Evolutionary conservation across 2,888 invertebrate genomes (phyloP), one percentile per base, ranked within the genome.

Genomic region (Dasysyrphus albostriatus): DNA sequence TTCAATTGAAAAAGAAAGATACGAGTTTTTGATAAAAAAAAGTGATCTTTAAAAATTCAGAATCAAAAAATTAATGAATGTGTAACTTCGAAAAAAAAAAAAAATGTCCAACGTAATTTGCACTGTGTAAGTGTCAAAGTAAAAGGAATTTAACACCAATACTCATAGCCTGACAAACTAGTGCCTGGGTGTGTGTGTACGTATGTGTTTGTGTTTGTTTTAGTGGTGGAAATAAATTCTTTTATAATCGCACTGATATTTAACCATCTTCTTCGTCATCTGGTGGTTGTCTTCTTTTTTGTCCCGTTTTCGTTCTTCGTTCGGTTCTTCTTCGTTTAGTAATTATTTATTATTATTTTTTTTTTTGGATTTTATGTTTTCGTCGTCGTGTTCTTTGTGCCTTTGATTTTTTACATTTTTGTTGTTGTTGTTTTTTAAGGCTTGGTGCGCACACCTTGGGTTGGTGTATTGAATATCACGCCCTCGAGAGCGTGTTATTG

Each of bases 141-240:
- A 87, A 87, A 87, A 87, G 83, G 83, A 87, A 87, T 87, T 75
- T n/a, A 79, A 78, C 83, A 87, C 87, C 67, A 54, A 83, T 67
- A 85, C 85, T n/a, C n/a, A 56, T 32, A 44, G 39, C 32, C 16
- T 16, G 34, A 42, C 29, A 42, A 16, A 42, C 51, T 37, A 24
- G 61, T 61, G 61, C 9, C 24, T 12, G 59, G 9, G 34, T 56
- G 9, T 58, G 56, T 37, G 5, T 61, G 24, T 24, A 24, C 39
- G 19, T 39, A 7, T 6, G 16, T 24, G 42, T 12, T 1, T 58
- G 61, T 42, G 24, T 39, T 42, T 59, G 65, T 51, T 56, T 79
- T 32, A 56, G 67, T 72, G 59, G 61, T 58, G 14, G 49, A 49
- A 44, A 65, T 56, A 72, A 78, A 87, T 75, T 83, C 78, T 78